A percentile compares a stretch with the other conserved stretches of the same genome.
Conservation (phyloP, 2,888 invertebrate genomes). For the Melieria picta region DNA sequence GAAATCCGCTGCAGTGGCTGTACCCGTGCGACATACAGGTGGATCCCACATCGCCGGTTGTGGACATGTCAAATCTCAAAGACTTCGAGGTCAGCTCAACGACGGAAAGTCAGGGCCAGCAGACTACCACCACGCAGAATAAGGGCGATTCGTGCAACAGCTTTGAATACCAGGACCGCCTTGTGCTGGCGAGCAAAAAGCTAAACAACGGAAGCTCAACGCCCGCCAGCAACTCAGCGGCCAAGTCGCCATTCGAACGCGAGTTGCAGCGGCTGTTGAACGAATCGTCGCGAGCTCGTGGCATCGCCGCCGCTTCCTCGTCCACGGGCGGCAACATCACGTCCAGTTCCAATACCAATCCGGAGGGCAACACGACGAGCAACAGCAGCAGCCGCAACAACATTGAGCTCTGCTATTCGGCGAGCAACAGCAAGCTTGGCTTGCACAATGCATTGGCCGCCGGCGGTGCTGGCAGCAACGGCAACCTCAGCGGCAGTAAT, state of each 20-base stretch:
- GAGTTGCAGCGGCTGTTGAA: conserved; percentile 83
- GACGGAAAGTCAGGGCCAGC: conserved; percentile 67
- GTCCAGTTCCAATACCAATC: conserved; percentile 45
- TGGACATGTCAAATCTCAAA: conserved; percentile 62
- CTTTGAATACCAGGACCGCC: conserved; percentile 70
- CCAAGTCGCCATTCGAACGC: conserved; percentile 78
- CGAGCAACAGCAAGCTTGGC: conserved; percentile 62
- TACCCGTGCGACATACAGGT: conserved; percentile 74
- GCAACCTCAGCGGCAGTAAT: conserved; percentile 60
- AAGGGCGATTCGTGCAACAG: conserved; percentile 74
- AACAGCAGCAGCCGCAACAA: conserved; percentile 61
- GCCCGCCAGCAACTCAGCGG: conserved; percentile 52
- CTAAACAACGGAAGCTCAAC: conserved; percentile 25
- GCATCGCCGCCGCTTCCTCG: conserved; percentile 48
- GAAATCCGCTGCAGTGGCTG: conserved; percentile 70
- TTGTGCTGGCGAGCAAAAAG: conserved; percentile 34
- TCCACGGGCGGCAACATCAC: conserved; percentile 47
- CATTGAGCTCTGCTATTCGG: conserved; percentile 60
- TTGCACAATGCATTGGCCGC: conserved; percentile 50
- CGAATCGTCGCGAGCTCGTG: conserved; percentile 67
- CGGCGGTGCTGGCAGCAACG: conserved; percentile 55
- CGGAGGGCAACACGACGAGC: conserved; percentile 50
- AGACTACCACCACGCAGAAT: conserved; percentile 71
- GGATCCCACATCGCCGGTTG: conserved; percentile 62
- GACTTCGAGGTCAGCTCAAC: conserved; percentile 66